These are phyloP conservation scores for Mactromeris polynyma DNA, from an alignment of 2,888 invertebrate genomes.

Conservation along the genomic window DNA sequence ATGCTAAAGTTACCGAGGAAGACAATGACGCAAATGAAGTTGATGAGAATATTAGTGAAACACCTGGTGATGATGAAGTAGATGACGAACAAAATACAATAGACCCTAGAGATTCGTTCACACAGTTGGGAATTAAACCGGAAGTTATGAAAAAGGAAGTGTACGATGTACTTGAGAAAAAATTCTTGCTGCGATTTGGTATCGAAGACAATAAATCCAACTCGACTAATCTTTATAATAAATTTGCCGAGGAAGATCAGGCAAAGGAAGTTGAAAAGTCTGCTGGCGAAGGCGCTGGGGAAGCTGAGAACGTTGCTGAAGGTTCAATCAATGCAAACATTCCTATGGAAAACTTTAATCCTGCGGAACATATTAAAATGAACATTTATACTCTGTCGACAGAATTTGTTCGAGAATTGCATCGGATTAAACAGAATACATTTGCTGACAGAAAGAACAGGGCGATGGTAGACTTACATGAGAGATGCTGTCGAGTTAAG, in stretches of 20 bases:
- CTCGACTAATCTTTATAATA: conserved; percentile 54
- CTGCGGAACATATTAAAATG: conserved; percentile 25
- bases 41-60: background rate
- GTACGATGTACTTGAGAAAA: conserved; percentile 32
- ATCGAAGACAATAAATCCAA: conserved; percentile 16
- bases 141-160: conserved; percentile 39
- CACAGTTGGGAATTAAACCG: conserved; percentile 14
- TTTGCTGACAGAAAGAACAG: conserved; percentile 58
- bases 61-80: conserved; percentile 13
- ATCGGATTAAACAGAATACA: conserved; percentile 44
- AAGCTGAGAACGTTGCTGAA: conserved; percentile 21
- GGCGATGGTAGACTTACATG: conserved; percentile 54
- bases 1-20: background rate
- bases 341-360: background rate
- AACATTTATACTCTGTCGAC: conserved; percentile 55
- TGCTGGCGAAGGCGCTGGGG: conserved; percentile 52
- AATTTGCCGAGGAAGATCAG: conserved; percentile 62
- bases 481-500: conserved; percentile 53
- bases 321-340: background rate
- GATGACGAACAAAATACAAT: background rate
- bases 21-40: background rate
- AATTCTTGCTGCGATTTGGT: conserved; percentile 29
- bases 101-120: background rate
- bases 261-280: conserved; percentile 39
- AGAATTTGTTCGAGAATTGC: conserved; percentile 65